Conservation (phyloP, 2,888 invertebrate genomes). For the Lasioglossum pauxillum region DNA sequence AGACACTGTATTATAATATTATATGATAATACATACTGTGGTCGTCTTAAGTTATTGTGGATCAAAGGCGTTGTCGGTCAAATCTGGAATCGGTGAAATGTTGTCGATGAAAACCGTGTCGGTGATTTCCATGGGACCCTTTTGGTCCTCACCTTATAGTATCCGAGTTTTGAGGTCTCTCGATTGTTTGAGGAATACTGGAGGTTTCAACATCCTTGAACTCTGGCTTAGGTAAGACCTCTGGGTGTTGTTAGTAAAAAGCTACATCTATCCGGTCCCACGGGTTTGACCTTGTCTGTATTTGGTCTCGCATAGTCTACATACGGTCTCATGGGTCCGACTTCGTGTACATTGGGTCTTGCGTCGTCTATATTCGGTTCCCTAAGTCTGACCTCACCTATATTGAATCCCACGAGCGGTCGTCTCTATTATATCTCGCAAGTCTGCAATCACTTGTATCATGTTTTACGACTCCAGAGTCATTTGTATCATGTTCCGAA, state of each 20-base stretch:
- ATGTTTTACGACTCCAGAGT: neutral
- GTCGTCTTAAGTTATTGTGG: too few species aligned
- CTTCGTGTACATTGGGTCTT: neutral
- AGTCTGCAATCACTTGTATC: neutral
- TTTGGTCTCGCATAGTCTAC: neutral
- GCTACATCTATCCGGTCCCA: neutral
- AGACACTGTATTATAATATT: too few species aligned
- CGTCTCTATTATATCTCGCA: neutral
- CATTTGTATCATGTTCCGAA: neutral
- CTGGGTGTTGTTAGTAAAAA: neutral
- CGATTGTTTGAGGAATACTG: neutral
- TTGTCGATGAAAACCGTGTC: too few species aligned
- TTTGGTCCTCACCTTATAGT: too few species aligned
- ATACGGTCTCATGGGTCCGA: neutral
- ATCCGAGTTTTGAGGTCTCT: neutral
- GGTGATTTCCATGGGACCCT: too few species aligned
- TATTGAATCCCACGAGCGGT: conserved; percentile 1
- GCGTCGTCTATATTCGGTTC: neutral
- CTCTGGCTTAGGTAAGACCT: neutral
- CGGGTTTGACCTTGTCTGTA: neutral
- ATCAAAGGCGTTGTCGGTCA: too few species aligned
- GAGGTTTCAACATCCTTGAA: neutral
- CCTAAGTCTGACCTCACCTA: neutral
- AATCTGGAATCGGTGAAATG: too few species aligned
- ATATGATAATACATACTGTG: too few species aligned